phyloP scores from a whole-genome alignment of 2,113 vertebrate species.

The Pedionomus torquatus region DNA sequence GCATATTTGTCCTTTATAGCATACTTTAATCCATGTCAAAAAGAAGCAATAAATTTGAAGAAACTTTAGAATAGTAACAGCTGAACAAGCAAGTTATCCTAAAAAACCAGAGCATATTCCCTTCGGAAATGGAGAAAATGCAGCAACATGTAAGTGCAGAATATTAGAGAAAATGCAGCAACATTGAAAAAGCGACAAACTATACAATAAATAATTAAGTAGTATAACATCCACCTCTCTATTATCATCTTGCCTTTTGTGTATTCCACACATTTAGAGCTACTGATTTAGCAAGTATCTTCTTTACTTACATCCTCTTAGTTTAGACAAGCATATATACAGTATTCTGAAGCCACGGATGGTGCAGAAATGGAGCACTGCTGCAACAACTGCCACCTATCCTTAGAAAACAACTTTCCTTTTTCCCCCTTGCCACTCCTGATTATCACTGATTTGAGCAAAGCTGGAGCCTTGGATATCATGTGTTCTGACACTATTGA shows the following conservation, averaged over 20 bases:
- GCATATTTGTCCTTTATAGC: background rate
- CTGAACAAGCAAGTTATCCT: background rate
- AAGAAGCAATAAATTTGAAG: background rate
- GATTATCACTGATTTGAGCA: background rate
- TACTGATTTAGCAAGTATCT: background rate
- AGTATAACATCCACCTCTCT: background rate
- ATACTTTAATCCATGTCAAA: background rate
- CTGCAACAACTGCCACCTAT: background rate
- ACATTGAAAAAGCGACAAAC: background rate
- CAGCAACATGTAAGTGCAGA: background rate
- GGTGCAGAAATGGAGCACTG: background rate
- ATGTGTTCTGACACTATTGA: fast-evolving
- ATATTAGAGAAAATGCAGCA: background rate
- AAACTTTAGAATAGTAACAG: background rate
- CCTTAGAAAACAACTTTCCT: fast-evolving
- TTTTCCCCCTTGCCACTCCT: too few species aligned
- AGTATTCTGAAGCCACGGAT: background rate
- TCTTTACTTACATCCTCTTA: background rate
- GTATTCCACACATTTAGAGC: background rate
- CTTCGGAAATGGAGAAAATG: background rate
- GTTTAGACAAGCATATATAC: background rate
- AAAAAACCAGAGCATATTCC: background rate
- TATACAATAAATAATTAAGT: background rate
- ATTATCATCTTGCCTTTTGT: background rate
- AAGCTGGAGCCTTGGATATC: background rate